Evolutionary conservation across 2,113 vertebrate species (phyloP).

Genomic region (Sturnus vulgaris): DNA sequence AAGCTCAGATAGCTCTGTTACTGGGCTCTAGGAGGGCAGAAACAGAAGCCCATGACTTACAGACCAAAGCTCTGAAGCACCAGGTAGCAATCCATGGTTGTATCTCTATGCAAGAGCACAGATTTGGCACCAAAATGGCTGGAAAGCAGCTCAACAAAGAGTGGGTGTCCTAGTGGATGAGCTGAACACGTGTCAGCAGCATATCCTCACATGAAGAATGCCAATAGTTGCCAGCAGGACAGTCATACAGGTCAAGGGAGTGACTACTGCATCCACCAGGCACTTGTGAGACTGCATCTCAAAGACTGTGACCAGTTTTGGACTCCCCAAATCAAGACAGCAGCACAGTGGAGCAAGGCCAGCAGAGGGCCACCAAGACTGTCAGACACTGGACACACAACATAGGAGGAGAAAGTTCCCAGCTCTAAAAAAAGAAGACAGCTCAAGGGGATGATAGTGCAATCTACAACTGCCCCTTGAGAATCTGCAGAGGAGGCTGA

Average conservation of each 20-base stretch:
- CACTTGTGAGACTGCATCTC: not conserved
- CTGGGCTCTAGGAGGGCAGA: not conserved
- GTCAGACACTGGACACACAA: not conserved
- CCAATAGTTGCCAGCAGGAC: not conserved
- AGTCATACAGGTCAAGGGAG: not conserved
- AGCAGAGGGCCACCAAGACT: not conserved
- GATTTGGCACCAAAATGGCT: not conserved
- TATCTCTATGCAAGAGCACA: not conserved
- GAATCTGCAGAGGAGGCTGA: not conserved
- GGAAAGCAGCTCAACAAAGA: not conserved
- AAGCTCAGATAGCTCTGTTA: not conserved
- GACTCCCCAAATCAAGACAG: not conserved
- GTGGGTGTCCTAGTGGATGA: not conserved
- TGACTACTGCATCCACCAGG: not conserved
- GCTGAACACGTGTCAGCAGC: not conserved
- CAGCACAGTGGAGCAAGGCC: not conserved
- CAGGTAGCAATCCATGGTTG: not conserved
- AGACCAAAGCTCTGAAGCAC: not conserved
- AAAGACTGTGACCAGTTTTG: not conserved
- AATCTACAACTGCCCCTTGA: not conserved
- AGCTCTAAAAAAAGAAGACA: not conserved
- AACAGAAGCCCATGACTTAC: not conserved
- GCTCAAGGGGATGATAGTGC: not conserved
- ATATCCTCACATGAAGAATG: fast-evolving
- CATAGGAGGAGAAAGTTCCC: not conserved